phyloP scores from a whole-genome alignment of 2,888 invertebrate genomes.

The Odontocolon sp. region DNA sequence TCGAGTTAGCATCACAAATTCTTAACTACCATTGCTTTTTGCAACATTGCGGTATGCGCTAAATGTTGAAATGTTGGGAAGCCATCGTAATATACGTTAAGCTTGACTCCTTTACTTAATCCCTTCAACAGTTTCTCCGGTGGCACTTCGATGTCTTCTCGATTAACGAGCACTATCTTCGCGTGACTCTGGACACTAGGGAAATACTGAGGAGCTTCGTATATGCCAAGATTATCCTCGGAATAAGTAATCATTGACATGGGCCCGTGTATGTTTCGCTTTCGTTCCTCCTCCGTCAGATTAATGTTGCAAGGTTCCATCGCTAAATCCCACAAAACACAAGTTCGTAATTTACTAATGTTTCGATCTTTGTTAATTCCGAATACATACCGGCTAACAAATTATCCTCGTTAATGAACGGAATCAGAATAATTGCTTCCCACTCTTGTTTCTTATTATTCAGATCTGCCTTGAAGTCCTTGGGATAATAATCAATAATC shows the following conservation, averaged over 20 bases:
- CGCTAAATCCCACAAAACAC: constrained; percentile 79
- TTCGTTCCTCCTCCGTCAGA: constrained; percentile 87
- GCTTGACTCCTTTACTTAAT: constrained; percentile 85
- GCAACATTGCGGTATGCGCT: constrained; percentile 85
- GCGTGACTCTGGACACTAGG: constrained; percentile 84
- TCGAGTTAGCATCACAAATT: not conserved
- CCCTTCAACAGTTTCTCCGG: constrained; percentile 85
- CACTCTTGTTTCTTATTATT: constrained; percentile 98
- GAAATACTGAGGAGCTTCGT: constrained; percentile 85
- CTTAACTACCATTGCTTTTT: constrained; percentile 75
- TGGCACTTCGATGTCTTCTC: constrained; percentile 84
- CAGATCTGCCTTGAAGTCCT: constrained; percentile 94
- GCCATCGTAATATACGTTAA: constrained; percentile 91
- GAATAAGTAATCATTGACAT: constrained; percentile 91
- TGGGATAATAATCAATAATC: constrained; percentile 95
- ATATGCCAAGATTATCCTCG: constrained; percentile 83
- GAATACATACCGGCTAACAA: constrained; percentile 71
- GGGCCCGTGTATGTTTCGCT: constrained; percentile 92
- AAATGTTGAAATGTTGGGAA: constrained; percentile 96
- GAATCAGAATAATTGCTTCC: constrained; percentile 97
- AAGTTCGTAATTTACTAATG: not conserved
- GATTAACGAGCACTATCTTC: constrained; percentile 81
- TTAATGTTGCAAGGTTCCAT: constrained; percentile 87
- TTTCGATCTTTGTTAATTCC: not conserved
- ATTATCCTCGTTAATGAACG: constrained; percentile 92